Conservation (phyloP, 2,113 vertebrate genomes). For the Gambusia holbrooki region DNA sequence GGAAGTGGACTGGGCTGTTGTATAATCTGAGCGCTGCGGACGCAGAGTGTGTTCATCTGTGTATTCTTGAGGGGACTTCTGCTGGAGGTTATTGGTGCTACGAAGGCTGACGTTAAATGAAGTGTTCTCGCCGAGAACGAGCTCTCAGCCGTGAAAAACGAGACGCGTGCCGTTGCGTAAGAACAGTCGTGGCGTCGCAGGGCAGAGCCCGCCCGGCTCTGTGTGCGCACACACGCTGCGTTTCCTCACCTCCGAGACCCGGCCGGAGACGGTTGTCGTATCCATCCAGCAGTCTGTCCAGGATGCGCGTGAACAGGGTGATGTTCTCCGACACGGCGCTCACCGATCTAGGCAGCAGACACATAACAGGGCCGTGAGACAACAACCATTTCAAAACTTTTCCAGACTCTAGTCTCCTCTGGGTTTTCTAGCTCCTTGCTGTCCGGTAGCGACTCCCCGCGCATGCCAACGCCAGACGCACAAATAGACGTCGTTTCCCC, state of each 20-base stretch:
- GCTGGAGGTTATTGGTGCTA: constrained; percentile 51
- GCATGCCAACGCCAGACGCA: constrained; percentile 52
- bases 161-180: constrained; percentile 18
- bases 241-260: constrained; percentile 93
- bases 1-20: constrained; percentile 38
- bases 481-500: constrained; percentile 60
- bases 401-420: constrained; percentile 20
- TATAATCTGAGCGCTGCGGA: constrained; percentile 38
- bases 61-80: constrained; percentile 45
- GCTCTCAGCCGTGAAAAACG: constrained; percentile 26
- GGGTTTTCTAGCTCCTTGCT: constrained; percentile 23
- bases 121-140: constrained; percentile 52
- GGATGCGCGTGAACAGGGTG: constrained; percentile 97
- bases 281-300: constrained; percentile 97
- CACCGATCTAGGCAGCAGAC: constrained; percentile 84
- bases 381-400: constrained; percentile 6
- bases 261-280: constrained; percentile 98
- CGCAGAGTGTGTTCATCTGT: constrained; percentile 44
- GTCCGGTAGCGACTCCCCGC: constrained; percentile 26
- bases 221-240: neutral
- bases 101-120: constrained; percentile 51
- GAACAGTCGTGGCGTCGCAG: neutral
- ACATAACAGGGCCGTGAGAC: constrained; percentile 26
- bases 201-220: neutral
- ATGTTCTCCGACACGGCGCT: constrained; percentile 91